Base-by-base conservation (phyloP, 2,797 vertebrate genomes). In the Smutsia gigantea region DNA sequence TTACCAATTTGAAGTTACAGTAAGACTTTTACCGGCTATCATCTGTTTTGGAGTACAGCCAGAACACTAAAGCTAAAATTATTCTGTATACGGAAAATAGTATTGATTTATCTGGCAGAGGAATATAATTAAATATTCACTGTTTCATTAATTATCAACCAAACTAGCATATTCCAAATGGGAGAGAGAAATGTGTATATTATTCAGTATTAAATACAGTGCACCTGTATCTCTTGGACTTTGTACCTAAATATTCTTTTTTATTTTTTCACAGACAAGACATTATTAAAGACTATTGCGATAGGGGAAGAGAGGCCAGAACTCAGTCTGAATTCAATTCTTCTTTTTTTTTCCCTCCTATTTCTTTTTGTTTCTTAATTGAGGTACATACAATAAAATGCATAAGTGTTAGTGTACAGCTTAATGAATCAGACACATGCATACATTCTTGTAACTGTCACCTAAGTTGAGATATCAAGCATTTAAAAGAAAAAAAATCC, bases 121-220 rank as follows among this genome's bases (percentile, higher is more conserved):
- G 11, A 4, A 0, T 37, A 64, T 87, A 92, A 94, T 96, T 97
- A 96, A 97, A 93, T 1, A 94, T 93, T 97, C 95, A 0, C 12
- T 77, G 87, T 96, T 95, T 97, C 29, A 72, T 4, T 97, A 95
- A 94, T 96, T 97, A 77, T 42, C 69, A 61, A 34, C 46, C 78
- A 93, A 93, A 74, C 11, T 75, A 19, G 4, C n/a, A 74, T 69
- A 59, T 69, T 88, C 4, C 27, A 82, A 49, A 10, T 84, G 46
- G 21, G 72, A 31, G 9, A 87, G 55, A 93, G 7, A 84, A 66
- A 4, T 57, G 92, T 27, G 19, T 19, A 3, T 51, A 57, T 95
- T 75, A n/a, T 9, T 69, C 14, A 46, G 1, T 71, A 7, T 93
- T 46, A 31, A 10, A 78, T 29, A 42, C 37, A 3, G 1, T 34